Conservation (phyloP, 2,113 vertebrate genomes). For the Colistium nudipinnis region DNA sequence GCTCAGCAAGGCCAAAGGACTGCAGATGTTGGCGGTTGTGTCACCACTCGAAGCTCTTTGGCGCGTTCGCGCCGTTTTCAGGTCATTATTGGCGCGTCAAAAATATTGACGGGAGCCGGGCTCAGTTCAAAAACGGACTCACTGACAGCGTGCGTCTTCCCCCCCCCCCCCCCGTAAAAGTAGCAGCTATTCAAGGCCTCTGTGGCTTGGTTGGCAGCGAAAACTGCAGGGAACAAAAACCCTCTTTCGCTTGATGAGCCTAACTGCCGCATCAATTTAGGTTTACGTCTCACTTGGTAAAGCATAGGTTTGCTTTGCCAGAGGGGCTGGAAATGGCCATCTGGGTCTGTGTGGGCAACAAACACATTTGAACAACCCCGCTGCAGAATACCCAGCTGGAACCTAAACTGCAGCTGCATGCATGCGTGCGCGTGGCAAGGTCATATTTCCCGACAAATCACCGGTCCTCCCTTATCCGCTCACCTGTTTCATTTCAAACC, state of each 20-base stretch:
- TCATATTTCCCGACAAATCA: neutral
- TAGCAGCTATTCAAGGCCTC: neutral
- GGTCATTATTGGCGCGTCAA: neutral
- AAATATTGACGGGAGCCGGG: neutral
- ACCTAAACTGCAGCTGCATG: neutral
- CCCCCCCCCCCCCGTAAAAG: neutral
- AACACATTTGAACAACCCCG: conserved; percentile 11
- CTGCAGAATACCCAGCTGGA: neutral
- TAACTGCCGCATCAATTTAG: neutral
- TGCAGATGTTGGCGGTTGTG: neutral
- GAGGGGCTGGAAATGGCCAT: conserved; percentile 19
- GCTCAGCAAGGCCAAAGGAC: neutral
- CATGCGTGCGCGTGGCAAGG: neutral
- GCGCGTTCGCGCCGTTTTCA: neutral
- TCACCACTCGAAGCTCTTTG: neutral
- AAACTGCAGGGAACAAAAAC: neutral
- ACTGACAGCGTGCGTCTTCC: too few species aligned
- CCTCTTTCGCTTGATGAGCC: neutral
- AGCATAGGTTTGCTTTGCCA: conserved; percentile 2
- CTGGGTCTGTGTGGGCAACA: conserved; percentile 7
- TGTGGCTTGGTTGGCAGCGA: neutral
- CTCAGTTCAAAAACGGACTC: neutral
- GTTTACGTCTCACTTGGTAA: conserved; percentile 3
- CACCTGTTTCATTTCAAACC: neutral
- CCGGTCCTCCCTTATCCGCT: neutral